Evolutionary conservation across 2,888 invertebrate species (phyloP), one percentile per base, ranked within the genome.

Genomic region (Lasioglossum malachurum): DNA sequence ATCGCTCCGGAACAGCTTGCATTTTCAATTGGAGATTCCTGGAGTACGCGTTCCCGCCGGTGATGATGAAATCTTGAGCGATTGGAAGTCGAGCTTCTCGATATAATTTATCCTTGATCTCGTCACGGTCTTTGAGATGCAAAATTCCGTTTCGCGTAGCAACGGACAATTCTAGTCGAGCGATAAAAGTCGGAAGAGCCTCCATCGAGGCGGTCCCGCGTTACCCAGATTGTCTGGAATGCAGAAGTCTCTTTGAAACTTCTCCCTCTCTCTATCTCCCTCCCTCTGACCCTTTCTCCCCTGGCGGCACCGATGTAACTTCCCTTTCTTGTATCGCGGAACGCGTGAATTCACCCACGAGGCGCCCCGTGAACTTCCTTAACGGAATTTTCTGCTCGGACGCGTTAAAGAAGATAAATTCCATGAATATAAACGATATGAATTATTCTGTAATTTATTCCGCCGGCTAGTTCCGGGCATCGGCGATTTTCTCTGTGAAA

Each of bases 351-450:
- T 49, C 49, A 27, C 74, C 46, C 31, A 35, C 49, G 74, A n/a
- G 31, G 23, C 27, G 14, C 14, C 44, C 44, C 41, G 16, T 44
- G n/a, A 73, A 73, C 44, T 73, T 27, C 46, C 44, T 44, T 44
- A 44, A 27, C 44, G 46, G n/a, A 27, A 73, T 73, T 73, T 73
- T 27, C 46, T 19, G 73, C 73, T 16, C 35, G 49, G 71, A 12
- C 41, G 57, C 38, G 75, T 57, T 75, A 75, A 75, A 57, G 38
- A 38, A 38, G n/a, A 57, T 57, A 75, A 75, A 41, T 75, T 75
- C 75, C 75, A 57, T 57, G 75, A 75, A 75, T 75, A 75, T 57
- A 75, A 57, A 75, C 75, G 75, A 75, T 57, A 75, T 16, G 53
- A 75, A 75, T 57, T 75, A 75, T 57, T 41, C 75, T 2, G 75